Conservation (phyloP, 2,113 vertebrate species). For the Ranitomeya variabilis region DNA sequence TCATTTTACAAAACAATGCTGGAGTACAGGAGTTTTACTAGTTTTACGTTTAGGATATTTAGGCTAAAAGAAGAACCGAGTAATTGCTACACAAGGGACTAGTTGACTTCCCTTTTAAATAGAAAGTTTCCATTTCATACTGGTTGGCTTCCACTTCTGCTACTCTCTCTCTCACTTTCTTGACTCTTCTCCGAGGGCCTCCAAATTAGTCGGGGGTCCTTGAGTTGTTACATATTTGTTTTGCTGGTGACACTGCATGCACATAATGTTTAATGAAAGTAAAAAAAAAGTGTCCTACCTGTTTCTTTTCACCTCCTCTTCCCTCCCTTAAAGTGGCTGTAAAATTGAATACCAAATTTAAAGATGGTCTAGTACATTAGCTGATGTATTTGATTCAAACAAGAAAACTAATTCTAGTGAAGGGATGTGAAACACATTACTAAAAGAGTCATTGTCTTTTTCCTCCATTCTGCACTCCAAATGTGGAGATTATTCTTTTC, state of each 20-base stretch:
- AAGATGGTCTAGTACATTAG: slow-evolving; percentile 64
- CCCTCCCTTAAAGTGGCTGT: slow-evolving; percentile 36
- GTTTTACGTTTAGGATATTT: not conserved
- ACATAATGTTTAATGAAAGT: slow-evolving; percentile 67
- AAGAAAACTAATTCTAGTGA: slow-evolving; percentile 74
- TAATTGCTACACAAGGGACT: slow-evolving; percentile 22
- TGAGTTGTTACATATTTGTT: slow-evolving; percentile 70
- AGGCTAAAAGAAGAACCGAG: not conserved
- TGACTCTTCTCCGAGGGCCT: slow-evolving; percentile 60
- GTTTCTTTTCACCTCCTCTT: slow-evolving; percentile 59
- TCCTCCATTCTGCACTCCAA: slow-evolving; percentile 88
- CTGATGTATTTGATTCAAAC: slow-evolving; percentile 72
- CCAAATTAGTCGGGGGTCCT: slow-evolving; percentile 44
- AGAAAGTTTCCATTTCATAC: slow-evolving; percentile 66
- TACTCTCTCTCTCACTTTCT: slow-evolving; percentile 55
- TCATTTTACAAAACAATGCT: not conserved
- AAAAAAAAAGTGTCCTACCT: slow-evolving; percentile 59
- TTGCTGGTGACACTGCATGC: slow-evolving; percentile 80
- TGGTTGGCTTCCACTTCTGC: slow-evolving; percentile 66
- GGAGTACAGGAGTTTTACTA: not conserved
- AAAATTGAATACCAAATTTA: slow-evolving; percentile 31
- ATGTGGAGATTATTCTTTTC: slow-evolving; percentile 96
- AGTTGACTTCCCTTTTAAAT: slow-evolving; percentile 91
- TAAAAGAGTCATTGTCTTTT: slow-evolving; percentile 94
- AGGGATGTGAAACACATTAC: slow-evolving; percentile 86